Conservation (phyloP, 2,888 invertebrate genomes). For the Cetonia aurata region DNA sequence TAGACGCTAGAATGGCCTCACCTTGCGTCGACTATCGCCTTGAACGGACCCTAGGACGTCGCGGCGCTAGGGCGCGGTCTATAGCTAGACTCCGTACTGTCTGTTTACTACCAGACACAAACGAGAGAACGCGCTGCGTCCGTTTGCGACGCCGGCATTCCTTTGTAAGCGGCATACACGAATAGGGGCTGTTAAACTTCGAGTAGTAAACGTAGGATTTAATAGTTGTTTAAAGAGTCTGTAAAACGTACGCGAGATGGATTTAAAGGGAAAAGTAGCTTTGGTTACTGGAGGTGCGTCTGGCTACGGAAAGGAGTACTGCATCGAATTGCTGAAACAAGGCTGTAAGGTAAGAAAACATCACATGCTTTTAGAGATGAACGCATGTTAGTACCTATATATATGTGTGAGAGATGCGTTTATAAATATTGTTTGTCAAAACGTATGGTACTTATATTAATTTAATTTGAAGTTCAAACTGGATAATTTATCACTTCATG, state of each 20-base stretch:
- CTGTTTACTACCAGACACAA: conserved; percentile 34
- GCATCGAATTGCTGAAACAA: conserved; percentile 78
- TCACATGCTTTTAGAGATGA: neutral
- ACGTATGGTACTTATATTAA: no score
- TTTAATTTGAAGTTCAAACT: no score
- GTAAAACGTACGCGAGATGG: conserved; percentile 67
- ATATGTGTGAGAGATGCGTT: no score
- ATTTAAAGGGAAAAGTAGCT: conserved; percentile 80
- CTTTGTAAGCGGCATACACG: conserved; percentile 5
- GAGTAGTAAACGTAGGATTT: neutral
- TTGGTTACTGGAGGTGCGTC: conserved; percentile 81
- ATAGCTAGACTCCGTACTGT: conserved; percentile 20
- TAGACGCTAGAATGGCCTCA: conserved; percentile 18
- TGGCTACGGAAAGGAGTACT: conserved; percentile 80
- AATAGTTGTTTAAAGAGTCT: neutral
- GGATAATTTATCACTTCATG: no score
- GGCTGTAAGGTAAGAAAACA: conserved; percentile 76
- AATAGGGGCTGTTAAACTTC: conserved; percentile 3
- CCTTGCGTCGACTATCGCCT: conserved; percentile 30
- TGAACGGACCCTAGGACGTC: conserved; percentile 51
- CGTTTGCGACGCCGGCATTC: conserved; percentile 24
- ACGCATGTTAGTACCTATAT: neutral
- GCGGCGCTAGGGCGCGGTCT: conserved; percentile 55
- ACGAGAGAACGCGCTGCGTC: conserved; percentile 33
- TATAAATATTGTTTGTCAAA: no score